Conservation (phyloP, 2,888 invertebrate genomes). For the Agrochola litura region DNA sequence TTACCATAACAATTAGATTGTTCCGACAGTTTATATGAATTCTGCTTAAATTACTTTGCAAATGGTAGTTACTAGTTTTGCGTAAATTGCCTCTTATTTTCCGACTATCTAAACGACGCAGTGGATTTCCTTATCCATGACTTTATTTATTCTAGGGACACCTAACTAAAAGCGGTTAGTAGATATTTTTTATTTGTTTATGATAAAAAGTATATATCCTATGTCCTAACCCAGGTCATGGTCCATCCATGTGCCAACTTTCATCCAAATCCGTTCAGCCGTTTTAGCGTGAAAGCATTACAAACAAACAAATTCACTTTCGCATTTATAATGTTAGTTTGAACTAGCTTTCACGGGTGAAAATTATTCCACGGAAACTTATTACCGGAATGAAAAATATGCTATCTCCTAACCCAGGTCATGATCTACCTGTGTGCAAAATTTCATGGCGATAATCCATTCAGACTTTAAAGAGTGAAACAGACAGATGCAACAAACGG, state of each 20-base stretch:
- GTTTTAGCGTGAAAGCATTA: too few relatives aligned
- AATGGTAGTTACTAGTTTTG: constrained; percentile 49
- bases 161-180: neutral
- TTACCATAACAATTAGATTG: constrained; percentile 70
- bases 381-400: neutral
- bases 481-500: too few relatives aligned
- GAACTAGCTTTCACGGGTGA: too few relatives aligned
- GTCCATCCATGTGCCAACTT: neutral
- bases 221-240: neutral
- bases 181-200: neutral
- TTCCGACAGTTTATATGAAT: constrained; percentile 63
- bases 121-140: neutral
- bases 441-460: neutral
- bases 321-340: too few relatives aligned
- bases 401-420: neutral
- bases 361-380: neutral
- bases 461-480: neutral
- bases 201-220: neutral
- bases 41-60: constrained; percentile 60
- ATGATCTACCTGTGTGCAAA: too few relatives aligned
- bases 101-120: constrained; percentile 11
- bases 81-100: constrained; percentile 28
- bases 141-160: neutral
- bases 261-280: neutral
- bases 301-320: too few relatives aligned